Percentiles rank a stretch among this genome's conserved stretches.
These are phyloP conservation scores for Brachylomia viminalis DNA, from an alignment of 2,888 invertebrate genomes.

Conservation along the genomic window DNA sequence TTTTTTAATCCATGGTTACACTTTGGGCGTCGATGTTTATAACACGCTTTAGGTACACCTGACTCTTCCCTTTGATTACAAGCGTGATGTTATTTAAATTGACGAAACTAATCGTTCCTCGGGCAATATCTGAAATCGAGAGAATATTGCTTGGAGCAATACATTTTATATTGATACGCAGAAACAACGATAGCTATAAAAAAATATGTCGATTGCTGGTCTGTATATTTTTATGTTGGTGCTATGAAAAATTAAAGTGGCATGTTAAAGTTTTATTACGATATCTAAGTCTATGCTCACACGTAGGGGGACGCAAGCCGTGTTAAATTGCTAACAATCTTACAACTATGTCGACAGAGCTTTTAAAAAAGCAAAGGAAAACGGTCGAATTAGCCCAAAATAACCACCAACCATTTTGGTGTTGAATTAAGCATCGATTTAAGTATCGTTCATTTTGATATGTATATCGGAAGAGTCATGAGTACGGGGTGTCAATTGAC, in stretches of 20 bases:
- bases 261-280: slow-evolving; percentile 1
- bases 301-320: background rate
- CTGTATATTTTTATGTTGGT: slow-evolving; percentile 26
- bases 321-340: background rate
- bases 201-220: slow-evolving; percentile 15
- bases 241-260: slow-evolving; percentile 9
- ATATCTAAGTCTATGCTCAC: background rate
- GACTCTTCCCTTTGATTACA: too few relatives aligned
- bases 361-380: too few relatives aligned
- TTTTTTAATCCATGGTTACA: too few relatives aligned
- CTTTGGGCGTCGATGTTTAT: too few relatives aligned
- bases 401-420: too few relatives aligned
- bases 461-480: too few relatives aligned
- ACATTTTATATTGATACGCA: slow-evolving; percentile 47
- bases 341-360: too few relatives aligned
- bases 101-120: slow-evolving; percentile 43
- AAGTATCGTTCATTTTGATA: too few relatives aligned
- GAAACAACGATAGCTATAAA: slow-evolving; percentile 48
- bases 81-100: slow-evolving; percentile 25
- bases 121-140: slow-evolving; percentile 57
- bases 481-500: too few relatives aligned
- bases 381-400: too few relatives aligned
- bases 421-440: too few relatives aligned
- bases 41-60: too few relatives aligned
- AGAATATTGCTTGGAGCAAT: slow-evolving; percentile 54